Evolutionary conservation across 2,113 vertebrate genomes (phyloP).

Genomic region (Callopanchax toddi): DNA sequence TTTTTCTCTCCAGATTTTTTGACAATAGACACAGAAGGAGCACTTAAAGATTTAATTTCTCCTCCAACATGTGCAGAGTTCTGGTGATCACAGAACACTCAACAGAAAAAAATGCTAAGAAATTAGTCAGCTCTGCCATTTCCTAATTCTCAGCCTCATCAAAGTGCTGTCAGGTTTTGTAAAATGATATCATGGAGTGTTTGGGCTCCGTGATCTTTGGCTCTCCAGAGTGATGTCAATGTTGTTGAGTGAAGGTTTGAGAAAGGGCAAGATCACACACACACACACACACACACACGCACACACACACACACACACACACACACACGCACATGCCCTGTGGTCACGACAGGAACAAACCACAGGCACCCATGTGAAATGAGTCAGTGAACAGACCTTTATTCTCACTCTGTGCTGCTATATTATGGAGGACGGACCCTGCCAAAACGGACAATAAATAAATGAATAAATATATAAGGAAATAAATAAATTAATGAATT

Average conservation of each 20-base stretch:
- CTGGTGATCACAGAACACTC: slow-evolving; percentile 12
- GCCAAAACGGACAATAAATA: no score
- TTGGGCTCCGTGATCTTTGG: slow-evolving; percentile 47
- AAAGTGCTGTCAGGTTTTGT: slow-evolving; percentile 37
- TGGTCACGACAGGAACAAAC: slow-evolving; percentile 64
- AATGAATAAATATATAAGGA: no score
- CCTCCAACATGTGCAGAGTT: neutral
- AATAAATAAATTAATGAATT: no score
- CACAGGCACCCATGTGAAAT: slow-evolving; percentile 67
- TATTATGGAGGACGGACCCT: no score
- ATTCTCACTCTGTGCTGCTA: slow-evolving; percentile 54
- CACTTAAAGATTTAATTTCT: slow-evolving; percentile 2
- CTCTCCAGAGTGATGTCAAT: slow-evolving; percentile 30
- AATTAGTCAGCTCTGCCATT: slow-evolving; percentile 32
- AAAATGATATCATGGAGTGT: slow-evolving; percentile 45
- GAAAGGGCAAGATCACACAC: slow-evolving; percentile 23
- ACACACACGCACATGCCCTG: slow-evolving; percentile 36
- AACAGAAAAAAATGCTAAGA: slow-evolving; percentile 15
- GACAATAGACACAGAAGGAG: neutral
- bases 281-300: slow-evolving; percentile 9
- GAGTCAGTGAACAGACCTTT: slow-evolving; percentile 67
- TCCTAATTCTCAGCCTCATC: slow-evolving; percentile 35
- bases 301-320: slow-evolving; percentile 19
- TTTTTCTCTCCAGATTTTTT: neutral
- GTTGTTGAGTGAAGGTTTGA: slow-evolving; percentile 32